Conservation (phyloP, 2,113 vertebrate genomes). For the Colossoma macropomum region DNA sequence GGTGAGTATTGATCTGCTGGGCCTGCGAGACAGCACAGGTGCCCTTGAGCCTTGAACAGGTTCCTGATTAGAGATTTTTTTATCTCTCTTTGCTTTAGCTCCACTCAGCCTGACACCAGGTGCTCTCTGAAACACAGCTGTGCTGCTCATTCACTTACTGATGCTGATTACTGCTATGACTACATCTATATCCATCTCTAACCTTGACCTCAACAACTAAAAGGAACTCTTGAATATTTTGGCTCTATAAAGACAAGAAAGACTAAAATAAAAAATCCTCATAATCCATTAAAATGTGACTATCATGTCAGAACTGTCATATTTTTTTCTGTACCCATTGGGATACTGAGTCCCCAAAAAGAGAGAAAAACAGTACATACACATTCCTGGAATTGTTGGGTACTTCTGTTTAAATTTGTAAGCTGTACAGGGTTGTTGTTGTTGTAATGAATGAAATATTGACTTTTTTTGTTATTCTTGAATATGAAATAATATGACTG, state of each 20-base stretch:
- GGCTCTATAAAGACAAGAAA: neutral
- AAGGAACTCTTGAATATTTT: neutral
- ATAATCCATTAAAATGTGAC: no score
- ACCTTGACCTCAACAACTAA: neutral
- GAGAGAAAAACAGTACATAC: no score
- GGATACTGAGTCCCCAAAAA: no score
- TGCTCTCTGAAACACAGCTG: neutral
- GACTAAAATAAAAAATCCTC: neutral
- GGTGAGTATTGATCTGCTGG: conserved; percentile 37
- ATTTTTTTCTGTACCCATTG: no score
- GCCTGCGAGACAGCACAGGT: conserved; percentile 24
- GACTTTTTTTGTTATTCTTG: no score
- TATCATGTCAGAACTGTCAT: no score
- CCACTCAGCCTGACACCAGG: conserved; percentile 1
- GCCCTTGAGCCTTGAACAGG: conserved; percentile 39
- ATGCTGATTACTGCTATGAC: neutral
- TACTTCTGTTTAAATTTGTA: no score
- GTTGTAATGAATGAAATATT: no score
- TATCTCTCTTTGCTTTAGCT: neutral
- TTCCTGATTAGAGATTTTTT: conserved; percentile 31
- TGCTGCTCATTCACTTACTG: neutral
- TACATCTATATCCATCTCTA: neutral
- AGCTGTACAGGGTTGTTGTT: no score
- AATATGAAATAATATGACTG: no score
- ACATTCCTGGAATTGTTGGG: no score